phyloP scores from a whole-genome alignment of 2,888 invertebrate species.

The Mythimna vitellina region DNA sequence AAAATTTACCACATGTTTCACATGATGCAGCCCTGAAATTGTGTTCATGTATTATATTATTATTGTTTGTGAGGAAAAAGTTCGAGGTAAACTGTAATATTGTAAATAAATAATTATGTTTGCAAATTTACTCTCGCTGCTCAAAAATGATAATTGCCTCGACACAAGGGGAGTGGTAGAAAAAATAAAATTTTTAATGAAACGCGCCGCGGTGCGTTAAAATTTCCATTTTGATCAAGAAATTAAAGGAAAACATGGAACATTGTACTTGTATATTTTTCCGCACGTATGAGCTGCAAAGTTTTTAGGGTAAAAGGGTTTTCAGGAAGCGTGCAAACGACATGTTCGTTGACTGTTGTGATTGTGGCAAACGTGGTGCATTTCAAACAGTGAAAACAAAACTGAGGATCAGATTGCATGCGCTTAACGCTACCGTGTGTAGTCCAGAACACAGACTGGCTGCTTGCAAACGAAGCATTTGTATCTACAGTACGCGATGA shows the following conservation, averaged over 20 bases:
- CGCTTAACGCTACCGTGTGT: slow-evolving; percentile 24
- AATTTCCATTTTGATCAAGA: slow-evolving; percentile 48
- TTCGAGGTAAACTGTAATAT: slow-evolving; percentile 29
- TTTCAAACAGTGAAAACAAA: slow-evolving; percentile 35
- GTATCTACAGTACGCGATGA: slow-evolving; percentile 36
- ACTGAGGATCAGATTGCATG: slow-evolving; percentile 42
- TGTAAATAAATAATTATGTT: slow-evolving; percentile 54
- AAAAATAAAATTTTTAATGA: slow-evolving; percentile 60
- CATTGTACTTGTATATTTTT: slow-evolving; percentile 38
- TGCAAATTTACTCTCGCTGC: slow-evolving; percentile 61
- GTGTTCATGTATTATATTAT: background rate
- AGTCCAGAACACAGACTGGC: slow-evolving; percentile 5
- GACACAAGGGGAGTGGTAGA: slow-evolving; percentile 47
- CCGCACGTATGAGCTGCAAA: slow-evolving; percentile 10
- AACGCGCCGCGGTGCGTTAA: slow-evolving; percentile 22
- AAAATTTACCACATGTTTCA: slow-evolving; percentile 16
- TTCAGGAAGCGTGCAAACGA: slow-evolving; percentile 23
- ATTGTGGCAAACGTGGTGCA: slow-evolving; percentile 24
- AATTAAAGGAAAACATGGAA: slow-evolving; percentile 52
- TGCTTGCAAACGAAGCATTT: slow-evolving; percentile 39
- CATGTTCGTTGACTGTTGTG: slow-evolving; percentile 26
- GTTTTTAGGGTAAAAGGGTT: slow-evolving; percentile 29
- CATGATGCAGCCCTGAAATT: slow-evolving; percentile 3
- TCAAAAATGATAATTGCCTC: slow-evolving; percentile 66
- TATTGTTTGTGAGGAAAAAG: slow-evolving; percentile 4